Base-by-base conservation (phyloP, 2,797 vertebrate genomes). In the Chiroxiphia lanceolata region DNA sequence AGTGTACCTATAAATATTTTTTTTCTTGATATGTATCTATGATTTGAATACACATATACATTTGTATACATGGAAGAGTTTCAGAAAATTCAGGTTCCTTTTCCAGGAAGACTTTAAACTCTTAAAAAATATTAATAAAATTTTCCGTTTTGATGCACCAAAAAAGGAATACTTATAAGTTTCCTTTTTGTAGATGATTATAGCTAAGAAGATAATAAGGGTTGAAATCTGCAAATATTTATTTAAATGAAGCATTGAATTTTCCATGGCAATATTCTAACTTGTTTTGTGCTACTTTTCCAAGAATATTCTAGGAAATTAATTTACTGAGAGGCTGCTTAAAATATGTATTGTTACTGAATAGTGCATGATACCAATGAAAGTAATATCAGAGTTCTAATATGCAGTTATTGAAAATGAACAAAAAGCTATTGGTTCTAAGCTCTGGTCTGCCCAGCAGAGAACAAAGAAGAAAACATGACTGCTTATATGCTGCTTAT, bases 391-490 rank as follows among this genome's bases (percentile, higher is more conserved):
- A 1, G 59, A 77, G 34, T 82, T 91, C 83, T 91, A 88, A 94
- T 90, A 90, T 47, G 83, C 74, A 78, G 59, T 94, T 91, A 88
- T 48, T 94, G 87, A 95, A 93, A 95, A 88, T 82, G 54, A 89
- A 93, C 85, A 93, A 88, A 69, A 91, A 78, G 63, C 63, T 87
- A 69, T 93, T 95, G 69, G 72, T 93, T 83, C 47, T 92, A 87
- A 87, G 29, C 56, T 95, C 34, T 70, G 33, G 7, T 80, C 68
- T 91, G n/a, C 53, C 38, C 31, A 68, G 44, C 36, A 90, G 65
- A 88, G 80, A 88, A 82, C 4, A 64, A 71, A 67, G 82, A 69
- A 40, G 10, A 81, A 95, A 86, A 57, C 4, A 5, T 65, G n/a
- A 56, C 51, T 91, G n/a, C 17, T 53, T 53, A 12, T 53, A 31